Conservation (phyloP, 2,888 invertebrate species). For the Phlogophora meticulosa region DNA sequence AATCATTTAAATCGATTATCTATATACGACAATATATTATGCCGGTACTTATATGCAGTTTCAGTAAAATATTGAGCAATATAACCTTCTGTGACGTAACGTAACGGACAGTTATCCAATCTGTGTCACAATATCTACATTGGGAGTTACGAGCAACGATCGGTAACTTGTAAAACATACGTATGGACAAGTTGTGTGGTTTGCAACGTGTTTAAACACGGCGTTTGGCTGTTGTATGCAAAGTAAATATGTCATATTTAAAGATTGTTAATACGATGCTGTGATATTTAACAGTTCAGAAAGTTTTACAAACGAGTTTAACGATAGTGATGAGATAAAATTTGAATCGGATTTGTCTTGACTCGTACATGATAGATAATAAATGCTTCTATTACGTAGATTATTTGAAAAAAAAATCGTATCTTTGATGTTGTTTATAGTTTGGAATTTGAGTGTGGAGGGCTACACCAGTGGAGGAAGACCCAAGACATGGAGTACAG, state of each 20-base stretch:
- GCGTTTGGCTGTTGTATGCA: constrained; percentile 46
- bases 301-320: neutral
- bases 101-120: constrained; percentile 52
- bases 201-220: constrained; percentile 40
- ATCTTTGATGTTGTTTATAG: no score
- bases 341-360: neutral
- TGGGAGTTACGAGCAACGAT: constrained; percentile 36
- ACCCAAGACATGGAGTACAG: no score
- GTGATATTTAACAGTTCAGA: constrained; percentile 31
- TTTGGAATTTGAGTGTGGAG: no score
- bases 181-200: constrained; percentile 20
- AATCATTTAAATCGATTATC: constrained; percentile 42
- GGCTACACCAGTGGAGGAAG: no score
- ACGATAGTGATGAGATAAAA: constrained; percentile 3
- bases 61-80: constrained; percentile 38
- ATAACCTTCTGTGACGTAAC: constrained; percentile 24
- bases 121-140: constrained; percentile 45
- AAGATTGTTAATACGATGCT: neutral
- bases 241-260: constrained; percentile 47
- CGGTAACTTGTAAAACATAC: constrained; percentile 37
- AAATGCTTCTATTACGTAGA: no score
- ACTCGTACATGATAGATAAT: neutral
- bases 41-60: constrained; percentile 26
- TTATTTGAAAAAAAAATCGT: no score
- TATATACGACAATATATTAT: constrained; percentile 27